phyloP scores from a whole-genome alignment of 1,140 invertebrate species.

The Lordiphosa stackelbergi region DNA sequence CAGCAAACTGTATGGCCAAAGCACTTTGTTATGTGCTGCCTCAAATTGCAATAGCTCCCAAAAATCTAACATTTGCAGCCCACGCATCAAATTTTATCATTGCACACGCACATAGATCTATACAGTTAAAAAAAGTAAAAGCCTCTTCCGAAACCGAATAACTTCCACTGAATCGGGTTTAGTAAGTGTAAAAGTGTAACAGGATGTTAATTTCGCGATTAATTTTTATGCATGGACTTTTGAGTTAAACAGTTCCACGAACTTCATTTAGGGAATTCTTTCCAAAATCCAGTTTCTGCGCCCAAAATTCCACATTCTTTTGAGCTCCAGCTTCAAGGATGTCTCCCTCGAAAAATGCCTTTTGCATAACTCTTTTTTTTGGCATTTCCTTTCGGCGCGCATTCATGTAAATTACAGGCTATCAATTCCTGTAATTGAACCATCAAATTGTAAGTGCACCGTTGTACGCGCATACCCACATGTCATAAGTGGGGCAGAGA shows the following conservation, averaged over 20 bases:
- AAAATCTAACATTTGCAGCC: too few species aligned
- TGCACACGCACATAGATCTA: too few species aligned
- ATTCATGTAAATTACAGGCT: slow-evolving; percentile 26
- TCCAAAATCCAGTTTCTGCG: slow-evolving; percentile 2
- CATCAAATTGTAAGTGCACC: slow-evolving; percentile 20
- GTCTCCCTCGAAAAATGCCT: slow-evolving; percentile 11
- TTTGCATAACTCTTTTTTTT: background rate
- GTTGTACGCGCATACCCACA: background rate
- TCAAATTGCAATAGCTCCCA: too few species aligned
- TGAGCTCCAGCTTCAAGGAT: background rate
- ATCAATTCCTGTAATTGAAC: slow-evolving; percentile 28
- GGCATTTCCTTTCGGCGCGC: slow-evolving; percentile 4
- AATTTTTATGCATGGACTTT: too few species aligned
- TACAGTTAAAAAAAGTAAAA: too few species aligned
- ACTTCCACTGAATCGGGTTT: too few species aligned
- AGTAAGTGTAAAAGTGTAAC: too few species aligned
- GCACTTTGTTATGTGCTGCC: too few species aligned
- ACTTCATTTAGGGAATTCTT: background rate
- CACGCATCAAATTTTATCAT: too few species aligned
- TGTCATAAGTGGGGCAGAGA: slow-evolving; percentile 10
- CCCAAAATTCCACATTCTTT: slow-evolving; percentile 6
- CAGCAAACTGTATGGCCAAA: too few species aligned
- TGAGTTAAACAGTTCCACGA: background rate
- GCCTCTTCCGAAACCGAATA: too few species aligned
- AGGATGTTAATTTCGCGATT: too few species aligned